Conservation (phyloP, 2,113 vertebrate genomes). For the Callocephalon fimbriatum region DNA sequence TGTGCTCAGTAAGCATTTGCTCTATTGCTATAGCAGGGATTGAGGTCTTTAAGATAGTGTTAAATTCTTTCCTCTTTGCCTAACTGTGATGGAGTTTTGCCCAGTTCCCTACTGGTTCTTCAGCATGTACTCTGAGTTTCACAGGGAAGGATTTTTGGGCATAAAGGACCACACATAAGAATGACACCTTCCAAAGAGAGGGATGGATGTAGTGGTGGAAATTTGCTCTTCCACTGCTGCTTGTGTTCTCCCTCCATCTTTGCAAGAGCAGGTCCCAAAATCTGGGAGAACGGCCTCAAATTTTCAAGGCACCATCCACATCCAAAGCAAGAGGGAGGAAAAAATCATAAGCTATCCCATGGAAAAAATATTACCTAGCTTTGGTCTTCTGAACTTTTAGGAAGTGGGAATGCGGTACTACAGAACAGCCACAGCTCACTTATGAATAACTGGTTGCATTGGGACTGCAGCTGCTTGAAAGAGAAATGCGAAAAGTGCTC, state of each 20-base stretch:
- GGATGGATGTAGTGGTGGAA: not conserved
- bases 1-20: not conserved
- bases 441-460: not conserved
- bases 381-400: not conserved
- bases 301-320: not conserved
- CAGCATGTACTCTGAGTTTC: not conserved
- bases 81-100: not conserved
- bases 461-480: not conserved
- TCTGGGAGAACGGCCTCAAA: not conserved
- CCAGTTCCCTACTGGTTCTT: not conserved
- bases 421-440: accelerated
- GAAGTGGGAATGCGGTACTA: not conserved
- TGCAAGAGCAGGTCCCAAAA: accelerated
- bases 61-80: not conserved
- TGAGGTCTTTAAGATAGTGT: accelerated
- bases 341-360: not conserved
- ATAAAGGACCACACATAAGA: not conserved
- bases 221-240: accelerated
- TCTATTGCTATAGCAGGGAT: not conserved
- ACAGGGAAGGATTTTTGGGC: not conserved
- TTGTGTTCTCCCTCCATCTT: not conserved
- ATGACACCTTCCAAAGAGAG: accelerated
- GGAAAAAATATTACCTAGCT: not conserved
- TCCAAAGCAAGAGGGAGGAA: not conserved
- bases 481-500: not conserved